Conservation (phyloP, 2,797 vertebrate species). For the Pseudochirops corinnae region DNA sequence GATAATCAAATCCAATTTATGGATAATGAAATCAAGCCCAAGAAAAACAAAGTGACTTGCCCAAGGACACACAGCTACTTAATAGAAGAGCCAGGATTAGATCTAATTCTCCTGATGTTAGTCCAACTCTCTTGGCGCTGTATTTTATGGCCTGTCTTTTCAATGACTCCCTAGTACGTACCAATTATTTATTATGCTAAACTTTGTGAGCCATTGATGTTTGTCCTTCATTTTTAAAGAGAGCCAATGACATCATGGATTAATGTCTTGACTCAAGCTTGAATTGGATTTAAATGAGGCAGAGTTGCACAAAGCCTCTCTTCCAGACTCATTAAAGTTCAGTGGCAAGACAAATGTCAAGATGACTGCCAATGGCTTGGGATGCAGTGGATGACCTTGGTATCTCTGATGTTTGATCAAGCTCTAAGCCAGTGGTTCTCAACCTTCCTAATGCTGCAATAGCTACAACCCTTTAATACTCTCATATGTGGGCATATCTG, state of each 20-base stretch:
- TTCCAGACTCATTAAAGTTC: not conserved
- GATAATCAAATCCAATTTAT: not conserved
- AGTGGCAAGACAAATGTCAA: not conserved
- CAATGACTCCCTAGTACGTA: no score
- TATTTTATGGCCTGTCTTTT: not conserved
- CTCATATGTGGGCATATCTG: no score
- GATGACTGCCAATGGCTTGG: no score
- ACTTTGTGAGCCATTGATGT: not conserved
- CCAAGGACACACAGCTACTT: no score
- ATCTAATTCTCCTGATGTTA: not conserved
- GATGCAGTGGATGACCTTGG: no score
- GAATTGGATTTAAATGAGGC: not conserved
- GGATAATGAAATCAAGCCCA: not conserved
- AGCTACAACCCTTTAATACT: no score
- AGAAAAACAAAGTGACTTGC: not conserved
- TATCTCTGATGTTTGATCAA: no score
- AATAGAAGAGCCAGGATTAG: not conserved
- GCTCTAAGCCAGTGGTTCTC: no score
- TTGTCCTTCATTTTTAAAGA: not conserved
- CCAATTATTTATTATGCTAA: not conserved
- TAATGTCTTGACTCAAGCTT: not conserved
- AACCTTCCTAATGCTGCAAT: no score
- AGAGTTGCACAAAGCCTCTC: not conserved
- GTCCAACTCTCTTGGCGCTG: not conserved
- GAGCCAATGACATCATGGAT: not conserved